A percentile compares a stretch with the other conserved stretches of the same genome.
Evolutionary conservation across 35 echinoderm and acorn worm genomes (phyloP).

Genomic region (Anneissia japonica): DNA sequence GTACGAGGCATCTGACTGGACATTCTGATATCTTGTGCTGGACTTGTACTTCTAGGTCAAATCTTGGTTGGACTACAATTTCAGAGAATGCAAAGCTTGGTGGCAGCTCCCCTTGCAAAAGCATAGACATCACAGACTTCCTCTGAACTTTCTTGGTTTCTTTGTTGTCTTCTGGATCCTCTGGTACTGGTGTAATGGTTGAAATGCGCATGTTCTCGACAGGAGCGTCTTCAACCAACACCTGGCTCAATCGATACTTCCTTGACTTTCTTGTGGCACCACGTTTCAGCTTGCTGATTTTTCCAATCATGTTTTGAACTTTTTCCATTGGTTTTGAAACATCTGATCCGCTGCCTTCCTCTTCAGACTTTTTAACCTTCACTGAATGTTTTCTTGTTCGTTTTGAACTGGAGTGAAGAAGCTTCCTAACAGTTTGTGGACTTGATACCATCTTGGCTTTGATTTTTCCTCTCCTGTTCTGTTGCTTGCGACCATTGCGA

Average conservation of each 20-base stretch:
- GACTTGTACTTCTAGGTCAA: conserved; percentile 45
- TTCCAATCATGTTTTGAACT: conserved; percentile 45
- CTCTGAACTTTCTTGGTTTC: not conserved
- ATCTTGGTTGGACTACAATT: conserved; percentile 48
- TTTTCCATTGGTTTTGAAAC: conserved; percentile 46
- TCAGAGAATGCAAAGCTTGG: conserved; percentile 43
- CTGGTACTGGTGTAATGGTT: not conserved
- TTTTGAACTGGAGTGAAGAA: conserved; percentile 27
- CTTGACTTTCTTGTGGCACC: conserved; percentile 36
- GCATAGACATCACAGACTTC: not conserved
- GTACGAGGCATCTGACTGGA: conserved; percentile 76
- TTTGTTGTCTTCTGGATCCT: not conserved
- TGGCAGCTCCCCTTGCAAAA: not conserved
- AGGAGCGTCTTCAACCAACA: conserved; percentile 43
- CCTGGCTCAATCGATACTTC: conserved; percentile 83
- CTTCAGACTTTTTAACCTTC: conserved; percentile 35
- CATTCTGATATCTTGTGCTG: conserved; percentile 82
- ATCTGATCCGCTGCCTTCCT: conserved; percentile 38
- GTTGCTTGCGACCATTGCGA: not conserved
- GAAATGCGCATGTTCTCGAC: not conserved
- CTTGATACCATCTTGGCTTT: conserved; percentile 34
- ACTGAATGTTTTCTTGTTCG: conserved; percentile 27
- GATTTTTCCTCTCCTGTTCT: not conserved
- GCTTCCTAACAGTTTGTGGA: conserved; percentile 49
- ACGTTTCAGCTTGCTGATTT: conserved; percentile 45